These are phyloP conservation scores for Boloria euphrosyne DNA, from an alignment of 2,888 invertebrate species.

Conservation along the genomic window DNA sequence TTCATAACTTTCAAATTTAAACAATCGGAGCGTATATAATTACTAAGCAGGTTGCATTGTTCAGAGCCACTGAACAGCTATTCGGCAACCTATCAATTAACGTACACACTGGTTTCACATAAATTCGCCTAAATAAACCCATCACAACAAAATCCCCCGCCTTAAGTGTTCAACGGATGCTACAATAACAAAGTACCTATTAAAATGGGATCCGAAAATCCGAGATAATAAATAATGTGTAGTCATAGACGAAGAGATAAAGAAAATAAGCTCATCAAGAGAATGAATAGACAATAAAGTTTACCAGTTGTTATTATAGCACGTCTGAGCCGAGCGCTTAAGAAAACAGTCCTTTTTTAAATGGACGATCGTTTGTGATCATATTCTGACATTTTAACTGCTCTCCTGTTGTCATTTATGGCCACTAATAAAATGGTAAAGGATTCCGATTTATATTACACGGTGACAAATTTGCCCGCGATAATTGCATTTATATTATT, in stretches of 20 bases:
- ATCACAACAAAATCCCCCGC: conserved; percentile 35
- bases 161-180: conserved; percentile 42
- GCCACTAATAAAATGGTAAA: conserved; percentile 73
- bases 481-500: no score
- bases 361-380: conserved; percentile 74
- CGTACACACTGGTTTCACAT: conserved; percentile 47
- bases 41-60: conserved; percentile 64
- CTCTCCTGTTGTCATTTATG: conserved; percentile 71
- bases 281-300: conserved; percentile 75
- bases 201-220: conserved; percentile 48
- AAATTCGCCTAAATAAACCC: conserved; percentile 73
- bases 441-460: conserved; percentile 61
- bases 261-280: conserved; percentile 74
- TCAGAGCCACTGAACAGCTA: conserved; percentile 74
- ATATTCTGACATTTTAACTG: conserved; percentile 77
- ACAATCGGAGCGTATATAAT: conserved; percentile 76
- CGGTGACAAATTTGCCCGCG: conserved; percentile 26
- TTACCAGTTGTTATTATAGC: conserved; percentile 67
- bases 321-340: conserved; percentile 58
- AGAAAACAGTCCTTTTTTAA: conserved; percentile 78
- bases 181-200: conserved; percentile 65
- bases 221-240: conserved; percentile 62
- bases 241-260: conserved; percentile 67
- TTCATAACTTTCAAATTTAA: conserved; percentile 79
- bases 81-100: conserved; percentile 75